Base-by-base conservation (phyloP, 2,797 vertebrate species). In the Poecilia velifera region DNA sequence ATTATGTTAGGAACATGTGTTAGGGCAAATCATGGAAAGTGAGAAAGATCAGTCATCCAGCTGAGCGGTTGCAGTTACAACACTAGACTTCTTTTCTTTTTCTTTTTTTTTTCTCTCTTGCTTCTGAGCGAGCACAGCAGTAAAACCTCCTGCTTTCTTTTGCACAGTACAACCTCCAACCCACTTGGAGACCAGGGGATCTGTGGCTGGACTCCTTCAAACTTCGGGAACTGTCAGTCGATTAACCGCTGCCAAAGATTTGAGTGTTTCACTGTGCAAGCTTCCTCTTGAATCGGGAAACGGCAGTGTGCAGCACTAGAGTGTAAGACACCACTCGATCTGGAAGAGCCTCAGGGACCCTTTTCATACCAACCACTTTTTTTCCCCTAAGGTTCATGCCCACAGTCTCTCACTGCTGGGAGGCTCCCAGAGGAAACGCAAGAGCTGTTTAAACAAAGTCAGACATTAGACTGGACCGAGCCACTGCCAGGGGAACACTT, bases 321-420 rank as follows among this genome's bases (percentile, higher is more conserved):
- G 87, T 92, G 84, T 82, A 84, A 93, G 91, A 95, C 95, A 96
- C 96, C 96, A 95, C 91, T 95, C 77, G 94, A 87, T 94, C 96
- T 96, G 94, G 93, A 96, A 93, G 95, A 96, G 95, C 96, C 96
- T 96, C 91, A 86, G 94, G 96, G 96, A 96, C 96, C 95, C 87
- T 93, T 92, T 88, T 91, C 91, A 93, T 93, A 92, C 85, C 90
- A 90, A 88, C 82, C 91, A 81, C 36, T 76, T 84, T 89, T 88
- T 74, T 74, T 59, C 71, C 78, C 92, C 84, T 81, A 92, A 90
- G 92, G 93, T 94, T 94, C 90, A 89, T 94, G 91, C 95, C 94
- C 94, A 94, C 93, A 94, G 90, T 94, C 90, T 88, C 91, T 93
- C 93, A 93, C 91, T 93, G 91, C 92, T 90, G 90, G 87, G 94